phyloP scores from a whole-genome alignment of 2,797 vertebrate species.

The Amazona finschi region DNA sequence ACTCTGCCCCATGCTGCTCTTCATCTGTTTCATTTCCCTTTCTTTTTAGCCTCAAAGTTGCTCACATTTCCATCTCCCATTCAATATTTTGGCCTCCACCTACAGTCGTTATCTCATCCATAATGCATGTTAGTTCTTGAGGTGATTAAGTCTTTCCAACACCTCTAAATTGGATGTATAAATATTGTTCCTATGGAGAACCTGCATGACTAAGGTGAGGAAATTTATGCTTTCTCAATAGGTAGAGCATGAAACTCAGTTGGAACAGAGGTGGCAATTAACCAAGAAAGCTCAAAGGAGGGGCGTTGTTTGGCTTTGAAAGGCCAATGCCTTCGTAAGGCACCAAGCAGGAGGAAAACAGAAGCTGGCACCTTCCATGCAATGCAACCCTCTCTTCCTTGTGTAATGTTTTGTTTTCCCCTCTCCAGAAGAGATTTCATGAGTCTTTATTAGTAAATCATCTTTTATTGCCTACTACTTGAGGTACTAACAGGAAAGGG shows the following conservation, averaged over 20 bases:
- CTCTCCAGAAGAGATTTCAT: not conserved
- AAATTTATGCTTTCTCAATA: slow-evolving; percentile 47
- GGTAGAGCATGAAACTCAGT: not conserved
- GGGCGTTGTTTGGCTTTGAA: not conserved
- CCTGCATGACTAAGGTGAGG: not conserved
- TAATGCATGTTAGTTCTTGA: not conserved
- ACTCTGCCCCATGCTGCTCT: slow-evolving; percentile 21
- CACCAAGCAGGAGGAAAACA: not conserved
- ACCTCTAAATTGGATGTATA: not conserved
- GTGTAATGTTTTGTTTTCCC: not conserved
- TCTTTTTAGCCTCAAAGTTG: accelerated
- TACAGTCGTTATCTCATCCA: not conserved
- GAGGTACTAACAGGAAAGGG: not conserved
- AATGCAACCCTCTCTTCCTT: not conserved
- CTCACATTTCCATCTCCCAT: not conserved
- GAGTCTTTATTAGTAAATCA: not conserved
- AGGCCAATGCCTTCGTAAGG: not conserved
- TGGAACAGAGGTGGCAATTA: slow-evolving; percentile 26
- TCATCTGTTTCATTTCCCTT: not conserved
- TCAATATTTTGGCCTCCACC: not conserved
- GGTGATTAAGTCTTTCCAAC: slow-evolving; percentile 18
- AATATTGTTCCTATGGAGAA: not conserved
- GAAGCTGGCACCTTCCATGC: not conserved
- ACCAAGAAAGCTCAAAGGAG: not conserved
- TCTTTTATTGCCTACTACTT: not conserved